Conservation (phyloP, 2,888 invertebrate species). For the Cerceris ruficornis region DNA sequence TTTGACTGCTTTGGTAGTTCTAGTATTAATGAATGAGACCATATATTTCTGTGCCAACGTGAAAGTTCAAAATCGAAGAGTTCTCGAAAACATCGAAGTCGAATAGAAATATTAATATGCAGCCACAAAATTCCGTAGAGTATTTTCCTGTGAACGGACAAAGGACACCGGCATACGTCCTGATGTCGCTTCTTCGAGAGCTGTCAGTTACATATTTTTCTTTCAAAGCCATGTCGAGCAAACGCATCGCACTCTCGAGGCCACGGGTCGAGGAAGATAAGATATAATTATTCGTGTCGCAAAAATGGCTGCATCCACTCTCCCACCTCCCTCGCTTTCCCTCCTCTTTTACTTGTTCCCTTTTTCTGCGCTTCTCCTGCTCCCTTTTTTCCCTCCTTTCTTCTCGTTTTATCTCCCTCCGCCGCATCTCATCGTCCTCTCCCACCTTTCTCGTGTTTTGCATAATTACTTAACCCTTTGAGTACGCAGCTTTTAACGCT, state of each 20-base stretch:
- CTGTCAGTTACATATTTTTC: conserved; percentile 55
- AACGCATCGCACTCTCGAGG: conserved; percentile 56
- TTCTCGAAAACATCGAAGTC: no score
- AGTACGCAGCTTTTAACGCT: no score
- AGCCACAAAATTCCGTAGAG: no score
- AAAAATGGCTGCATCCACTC: conserved; percentile 58
- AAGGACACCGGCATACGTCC: no score
- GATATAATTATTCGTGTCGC: conserved; percentile 65
- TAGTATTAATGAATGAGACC: no score
- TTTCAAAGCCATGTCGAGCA: conserved; percentile 42
- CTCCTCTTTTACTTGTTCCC: conserved; percentile 8
- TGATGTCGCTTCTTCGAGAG: not conserved
- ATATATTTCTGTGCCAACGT: no score
- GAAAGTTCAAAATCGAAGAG: no score
- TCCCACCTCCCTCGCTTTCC: conserved; percentile 16
- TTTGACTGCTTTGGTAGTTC: no score
- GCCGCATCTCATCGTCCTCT: not conserved
- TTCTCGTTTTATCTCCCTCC: not conserved
- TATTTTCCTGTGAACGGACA: no score
- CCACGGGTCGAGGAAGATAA: conserved; percentile 63
- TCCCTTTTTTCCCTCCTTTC: not conserved
- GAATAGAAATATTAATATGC: no score
- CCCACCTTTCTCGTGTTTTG: no score
- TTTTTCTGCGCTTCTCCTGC: not conserved
- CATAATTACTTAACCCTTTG: no score